phyloP scores from a whole-genome alignment of 2,888 invertebrate species.

The Leucoma salicis region DNA sequence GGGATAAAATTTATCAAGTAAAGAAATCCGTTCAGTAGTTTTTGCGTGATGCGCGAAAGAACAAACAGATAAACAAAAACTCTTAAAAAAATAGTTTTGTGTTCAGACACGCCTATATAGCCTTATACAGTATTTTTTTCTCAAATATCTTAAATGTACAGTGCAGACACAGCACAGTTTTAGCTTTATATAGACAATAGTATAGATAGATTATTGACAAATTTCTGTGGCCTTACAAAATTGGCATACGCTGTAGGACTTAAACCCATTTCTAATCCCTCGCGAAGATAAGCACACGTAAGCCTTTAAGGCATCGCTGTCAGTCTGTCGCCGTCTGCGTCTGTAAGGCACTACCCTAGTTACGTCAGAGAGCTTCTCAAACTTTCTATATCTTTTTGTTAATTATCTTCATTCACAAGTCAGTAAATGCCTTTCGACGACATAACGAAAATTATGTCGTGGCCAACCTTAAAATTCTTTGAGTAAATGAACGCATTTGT shows the following conservation, averaged over 20 bases:
- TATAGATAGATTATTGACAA: no score
- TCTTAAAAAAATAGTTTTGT: no score
- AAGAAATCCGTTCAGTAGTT: no score
- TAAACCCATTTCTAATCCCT: slow-evolving; percentile 24
- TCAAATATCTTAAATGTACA: no score
- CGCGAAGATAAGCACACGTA: slow-evolving; percentile 26
- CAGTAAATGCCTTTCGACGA: slow-evolving; percentile 20
- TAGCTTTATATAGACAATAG: no score
- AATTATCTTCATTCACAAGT: slow-evolving; percentile 41
- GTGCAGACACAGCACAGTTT: no score
- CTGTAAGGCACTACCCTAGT: slow-evolving; percentile 20
- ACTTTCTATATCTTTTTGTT: slow-evolving; percentile 36
- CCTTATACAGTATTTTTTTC: no score
- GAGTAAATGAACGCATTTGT: slow-evolving; percentile 22
- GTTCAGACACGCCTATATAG: no score
- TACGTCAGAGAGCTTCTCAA: slow-evolving; percentile 18
- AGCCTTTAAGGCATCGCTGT: slow-evolving; percentile 26
- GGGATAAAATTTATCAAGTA: no score
- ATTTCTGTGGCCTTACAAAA: slow-evolving; percentile 11
- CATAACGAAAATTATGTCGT: slow-evolving; percentile 24
- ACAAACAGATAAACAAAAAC: no score
- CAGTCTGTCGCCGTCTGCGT: slow-evolving; percentile 10
- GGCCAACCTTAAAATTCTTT: slow-evolving; percentile 22
- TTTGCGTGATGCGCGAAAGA: no score
- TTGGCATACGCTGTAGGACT: slow-evolving; percentile 20